These are phyloP conservation scores for Hyposoter didymator DNA, from an alignment of 2,888 invertebrate genomes.

Conservation along the genomic window DNA sequence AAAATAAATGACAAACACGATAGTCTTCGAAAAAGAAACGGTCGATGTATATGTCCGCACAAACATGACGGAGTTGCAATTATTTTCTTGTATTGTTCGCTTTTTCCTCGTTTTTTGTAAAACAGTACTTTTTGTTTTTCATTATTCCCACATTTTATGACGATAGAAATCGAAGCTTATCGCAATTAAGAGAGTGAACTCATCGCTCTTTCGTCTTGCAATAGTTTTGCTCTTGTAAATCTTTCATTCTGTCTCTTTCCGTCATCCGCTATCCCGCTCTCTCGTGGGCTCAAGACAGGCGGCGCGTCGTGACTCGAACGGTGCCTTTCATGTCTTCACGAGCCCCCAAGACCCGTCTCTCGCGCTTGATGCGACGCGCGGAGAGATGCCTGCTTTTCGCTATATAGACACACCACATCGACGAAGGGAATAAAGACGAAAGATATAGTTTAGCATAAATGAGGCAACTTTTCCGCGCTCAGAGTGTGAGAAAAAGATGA, in stretches of 20 bases:
- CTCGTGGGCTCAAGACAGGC: slow-evolving; percentile 31
- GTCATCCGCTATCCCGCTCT: slow-evolving; percentile 14
- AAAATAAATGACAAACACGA: background rate
- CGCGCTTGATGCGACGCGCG: slow-evolving; percentile 42
- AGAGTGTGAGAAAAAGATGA: slow-evolving; percentile 48
- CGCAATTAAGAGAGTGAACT: slow-evolving; percentile 62
- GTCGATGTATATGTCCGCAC: background rate
- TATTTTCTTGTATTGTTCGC: background rate
- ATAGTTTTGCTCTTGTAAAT: slow-evolving; percentile 17
- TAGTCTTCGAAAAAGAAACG: background rate
- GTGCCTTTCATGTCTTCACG: slow-evolving; percentile 65
- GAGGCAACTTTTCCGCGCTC: slow-evolving; percentile 76
- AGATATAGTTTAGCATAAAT: slow-evolving; percentile 78
- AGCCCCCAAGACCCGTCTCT: slow-evolving; percentile 53
- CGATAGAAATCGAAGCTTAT: slow-evolving; percentile 62
- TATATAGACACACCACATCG: background rate
- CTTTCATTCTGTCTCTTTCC: slow-evolving; percentile 21
- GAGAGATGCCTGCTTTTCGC: slow-evolving; percentile 14
- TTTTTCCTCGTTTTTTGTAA: slow-evolving; percentile 15
- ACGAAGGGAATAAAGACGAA: slow-evolving; percentile 64
- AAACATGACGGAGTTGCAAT: background rate
- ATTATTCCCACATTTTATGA: slow-evolving; percentile 20
- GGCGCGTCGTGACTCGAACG: slow-evolving; percentile 59
- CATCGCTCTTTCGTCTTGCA: slow-evolving; percentile 43
- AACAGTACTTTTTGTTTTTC: slow-evolving; percentile 53